Evolutionary conservation across 2,797 vertebrate genomes (phyloP).

Genomic region (Bovichtus diacanthus): DNA sequence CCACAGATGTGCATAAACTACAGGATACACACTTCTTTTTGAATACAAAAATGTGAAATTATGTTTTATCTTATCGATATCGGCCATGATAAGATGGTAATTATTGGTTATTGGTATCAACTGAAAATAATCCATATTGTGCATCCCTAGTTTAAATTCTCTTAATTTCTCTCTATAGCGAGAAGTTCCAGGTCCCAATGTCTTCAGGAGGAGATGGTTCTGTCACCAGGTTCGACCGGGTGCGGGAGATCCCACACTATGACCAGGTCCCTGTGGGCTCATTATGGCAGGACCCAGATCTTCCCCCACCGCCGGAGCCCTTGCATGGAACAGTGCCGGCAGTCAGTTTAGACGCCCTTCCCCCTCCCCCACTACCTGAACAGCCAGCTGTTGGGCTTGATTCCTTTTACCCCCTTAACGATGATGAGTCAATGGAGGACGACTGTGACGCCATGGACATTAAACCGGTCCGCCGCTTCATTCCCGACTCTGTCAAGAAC

Average conservation of each 20-base stretch:
- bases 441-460: constrained; percentile 84
- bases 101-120: background rate
- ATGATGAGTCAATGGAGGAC: constrained; percentile 53
- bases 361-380: constrained; percentile 89
- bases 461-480: constrained; percentile 90
- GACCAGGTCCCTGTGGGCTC: constrained; percentile 83
- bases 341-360: constrained; percentile 83
- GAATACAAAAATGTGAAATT: background rate
- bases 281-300: constrained; percentile 47
- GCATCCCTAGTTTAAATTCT: constrained; percentile 1
- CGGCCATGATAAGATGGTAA: background rate
- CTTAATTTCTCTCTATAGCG: constrained; percentile 36
- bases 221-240: constrained; percentile 72
- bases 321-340: constrained; percentile 66
- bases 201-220: constrained; percentile 66
- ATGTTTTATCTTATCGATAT: background rate
- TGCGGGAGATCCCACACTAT: constrained; percentile 77
- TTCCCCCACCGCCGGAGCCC: constrained; percentile 49
- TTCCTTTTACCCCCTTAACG: constrained; percentile 73
- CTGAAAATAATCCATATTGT: background rate
- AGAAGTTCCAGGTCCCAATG: constrained; percentile 64
- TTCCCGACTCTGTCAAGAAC: constrained; percentile 93
- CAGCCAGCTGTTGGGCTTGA: constrained; percentile 85
- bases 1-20: too few relatives aligned
- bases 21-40: too few relatives aligned